Evolutionary conservation across 2,113 vertebrate genomes (phyloP).

Genomic region (human (Homo sapiens)): GRCh38 chr2:134213001-134213500

Average conservation of each 20-base stretch:
- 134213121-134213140: background rate
- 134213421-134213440: background rate
- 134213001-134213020: conserved; percentile 7
- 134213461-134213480: background rate
- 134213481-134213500: background rate
- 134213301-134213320: background rate
- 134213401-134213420: background rate
- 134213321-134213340: too few species aligned
- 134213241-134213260: background rate
- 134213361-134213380: background rate
- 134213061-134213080: conserved; percentile 20
- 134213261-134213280: background rate
- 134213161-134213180: background rate
- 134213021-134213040: conserved; percentile 4
- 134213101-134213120: background rate
- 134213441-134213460: background rate
- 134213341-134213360: background rate
- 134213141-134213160: background rate
- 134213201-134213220: background rate
- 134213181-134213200: background rate
- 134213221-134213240: background rate
- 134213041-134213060: background rate
- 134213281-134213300: background rate
- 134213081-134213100: background rate
- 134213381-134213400: background rate